Evolutionary conservation across 2,797 vertebrate species (phyloP).

Genomic region (Takifugu rubripes): DNA sequence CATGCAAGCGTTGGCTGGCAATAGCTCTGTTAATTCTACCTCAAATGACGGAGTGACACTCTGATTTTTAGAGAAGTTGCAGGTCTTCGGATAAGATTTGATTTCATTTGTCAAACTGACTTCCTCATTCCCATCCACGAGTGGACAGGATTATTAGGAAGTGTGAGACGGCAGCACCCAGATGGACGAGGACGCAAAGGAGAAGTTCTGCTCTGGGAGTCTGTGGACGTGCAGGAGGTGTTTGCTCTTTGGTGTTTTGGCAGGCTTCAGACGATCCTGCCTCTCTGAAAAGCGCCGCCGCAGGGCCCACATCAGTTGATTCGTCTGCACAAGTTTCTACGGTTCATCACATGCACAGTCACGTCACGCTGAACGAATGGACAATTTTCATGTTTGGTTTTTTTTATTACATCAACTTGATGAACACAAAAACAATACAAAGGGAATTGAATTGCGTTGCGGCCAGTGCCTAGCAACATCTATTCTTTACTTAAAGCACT

Average conservation of each 20-base stretch:
- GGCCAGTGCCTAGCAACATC: too few relatives aligned
- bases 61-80: background rate
- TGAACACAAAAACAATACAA: too few relatives aligned
- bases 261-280: background rate
- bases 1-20: too few relatives aligned
- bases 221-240: background rate
- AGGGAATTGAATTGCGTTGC: too few relatives aligned
- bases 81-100: background rate
- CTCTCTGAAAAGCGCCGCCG: background rate
- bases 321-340: background rate
- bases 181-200: background rate
- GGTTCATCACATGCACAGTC: background rate
- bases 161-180: slow-evolving; percentile 1
- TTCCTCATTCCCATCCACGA: slow-evolving; percentile 31
- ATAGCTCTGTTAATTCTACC: too few relatives aligned
- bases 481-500: too few relatives aligned
- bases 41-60: too few relatives aligned
- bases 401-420: too few relatives aligned
- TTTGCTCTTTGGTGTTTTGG: background rate
- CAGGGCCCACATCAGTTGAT: background rate
- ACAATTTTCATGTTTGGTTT: too few relatives aligned
- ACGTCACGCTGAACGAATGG: background rate
- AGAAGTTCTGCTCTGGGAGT: background rate
- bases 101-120: background rate
- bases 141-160: background rate